phyloP scores from a whole-genome alignment of 2,113 vertebrate genomes.

The Datnioides undecimradiatus region DNA sequence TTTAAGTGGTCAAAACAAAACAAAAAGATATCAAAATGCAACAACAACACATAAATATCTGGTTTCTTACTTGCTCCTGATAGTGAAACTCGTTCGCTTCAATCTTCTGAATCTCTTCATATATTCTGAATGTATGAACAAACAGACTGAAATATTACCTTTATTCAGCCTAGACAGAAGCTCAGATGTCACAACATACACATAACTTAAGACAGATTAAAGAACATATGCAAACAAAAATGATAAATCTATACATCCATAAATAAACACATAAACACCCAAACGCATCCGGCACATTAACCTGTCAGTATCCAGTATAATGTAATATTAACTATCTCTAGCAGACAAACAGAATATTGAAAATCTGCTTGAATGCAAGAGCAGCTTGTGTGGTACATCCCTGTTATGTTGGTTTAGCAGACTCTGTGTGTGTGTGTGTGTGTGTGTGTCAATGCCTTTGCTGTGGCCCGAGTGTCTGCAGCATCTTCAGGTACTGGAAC shows the following conservation, averaged over 20 bases:
- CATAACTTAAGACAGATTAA: background rate
- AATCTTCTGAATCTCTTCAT: conserved; percentile 97
- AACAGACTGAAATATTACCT: conserved; percentile 35
- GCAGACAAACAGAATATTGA: background rate
- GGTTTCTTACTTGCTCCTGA: conserved; percentile 91
- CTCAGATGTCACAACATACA: conserved; percentile 18
- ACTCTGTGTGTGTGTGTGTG: background rate
- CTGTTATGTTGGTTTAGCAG: background rate
- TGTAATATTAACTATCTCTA: background rate
- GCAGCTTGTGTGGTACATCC: background rate
- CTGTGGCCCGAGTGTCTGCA: conserved; percentile 91
- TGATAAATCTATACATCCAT: conserved; percentile 2
- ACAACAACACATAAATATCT: background rate
- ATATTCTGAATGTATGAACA: conserved; percentile 85
- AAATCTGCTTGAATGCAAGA: background rate
- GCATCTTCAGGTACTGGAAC: conserved; percentile 97
- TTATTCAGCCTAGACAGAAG: background rate
- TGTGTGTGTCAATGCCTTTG: conserved; percentile 84
- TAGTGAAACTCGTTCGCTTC: conserved; percentile 97
- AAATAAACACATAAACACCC: background rate
- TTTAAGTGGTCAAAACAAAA: background rate
- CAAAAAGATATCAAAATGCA: background rate
- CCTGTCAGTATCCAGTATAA: background rate
- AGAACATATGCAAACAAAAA: conserved; percentile 14
- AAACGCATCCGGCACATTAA: background rate